Conservation (phyloP, 2,113 vertebrate species). For the Elephantulus edwardii region DNA sequence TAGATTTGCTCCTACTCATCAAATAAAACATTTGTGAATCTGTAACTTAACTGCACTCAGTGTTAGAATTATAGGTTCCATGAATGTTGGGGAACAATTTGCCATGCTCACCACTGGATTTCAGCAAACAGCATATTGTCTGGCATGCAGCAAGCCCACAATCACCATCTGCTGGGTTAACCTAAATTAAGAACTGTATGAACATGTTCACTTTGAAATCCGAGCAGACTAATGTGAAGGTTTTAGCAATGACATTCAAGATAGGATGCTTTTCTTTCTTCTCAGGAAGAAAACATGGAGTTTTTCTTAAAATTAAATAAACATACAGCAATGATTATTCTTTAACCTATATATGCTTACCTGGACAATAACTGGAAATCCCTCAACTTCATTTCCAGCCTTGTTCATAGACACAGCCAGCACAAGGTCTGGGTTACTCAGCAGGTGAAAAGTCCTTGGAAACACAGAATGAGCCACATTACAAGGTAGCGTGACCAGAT, state of each 20-base stretch:
- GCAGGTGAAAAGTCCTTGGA: slow-evolving; percentile 76
- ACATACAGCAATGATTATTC: neutral
- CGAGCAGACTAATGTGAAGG: slow-evolving; percentile 21
- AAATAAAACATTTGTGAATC: neutral
- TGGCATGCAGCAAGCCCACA: slow-evolving; percentile 40
- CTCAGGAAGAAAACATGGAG: neutral
- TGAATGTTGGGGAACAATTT: neutral
- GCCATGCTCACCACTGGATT: neutral
- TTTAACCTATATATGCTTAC: slow-evolving; percentile 60
- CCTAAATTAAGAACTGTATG: slow-evolving; percentile 43
- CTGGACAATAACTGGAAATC: slow-evolving; percentile 73
- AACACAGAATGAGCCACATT: neutral
- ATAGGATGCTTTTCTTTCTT: slow-evolving; percentile 7
- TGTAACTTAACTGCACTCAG: neutral
- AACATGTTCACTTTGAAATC: slow-evolving; percentile 40
- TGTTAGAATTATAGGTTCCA: rapidly evolving
- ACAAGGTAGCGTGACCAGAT: neutral
- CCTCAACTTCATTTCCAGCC: slow-evolving; percentile 7
- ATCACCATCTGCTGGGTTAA: slow-evolving; percentile 49
- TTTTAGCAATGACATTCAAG: slow-evolving; percentile 41
- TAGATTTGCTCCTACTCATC: neutral
- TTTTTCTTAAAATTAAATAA: neutral
- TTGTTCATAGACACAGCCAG: slow-evolving; percentile 73
- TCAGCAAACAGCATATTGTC: neutral
- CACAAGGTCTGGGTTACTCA: slow-evolving; percentile 71